phyloP scores from a whole-genome alignment of 2,113 vertebrate species.

The Oriolus oriolus region DNA sequence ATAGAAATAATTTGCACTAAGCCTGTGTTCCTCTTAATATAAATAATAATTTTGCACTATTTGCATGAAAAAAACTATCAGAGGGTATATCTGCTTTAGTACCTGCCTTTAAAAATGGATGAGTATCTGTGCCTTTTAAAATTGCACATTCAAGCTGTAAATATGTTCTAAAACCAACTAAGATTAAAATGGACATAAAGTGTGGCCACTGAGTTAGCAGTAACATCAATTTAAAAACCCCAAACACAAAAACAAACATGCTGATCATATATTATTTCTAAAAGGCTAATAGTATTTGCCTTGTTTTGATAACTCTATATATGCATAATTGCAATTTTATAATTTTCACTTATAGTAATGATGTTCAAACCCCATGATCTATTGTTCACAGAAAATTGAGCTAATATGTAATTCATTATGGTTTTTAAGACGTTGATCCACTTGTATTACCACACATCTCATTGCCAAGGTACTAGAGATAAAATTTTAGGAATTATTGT shows the following conservation, averaged over 20 bases:
- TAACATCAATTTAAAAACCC: background rate
- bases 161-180: background rate
- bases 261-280: background rate
- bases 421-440: background rate
- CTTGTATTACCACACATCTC: background rate
- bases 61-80: background rate
- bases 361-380: background rate
- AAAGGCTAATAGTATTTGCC: background rate
- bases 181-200: background rate
- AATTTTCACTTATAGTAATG: background rate
- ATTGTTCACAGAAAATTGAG: background rate
- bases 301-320: background rate
- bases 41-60: background rate
- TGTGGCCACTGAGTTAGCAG: background rate
- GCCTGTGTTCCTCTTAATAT: background rate
- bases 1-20: background rate
- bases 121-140: background rate
- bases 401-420: background rate
- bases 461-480: background rate
- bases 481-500: background rate
- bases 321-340: background rate
- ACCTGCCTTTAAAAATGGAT: background rate
- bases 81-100: background rate
- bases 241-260: background rate
- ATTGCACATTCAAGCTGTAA: background rate